These are phyloP conservation scores for Pachyramphus minor DNA, from an alignment of 2,113 vertebrate genomes.

Conservation along the genomic window DNA sequence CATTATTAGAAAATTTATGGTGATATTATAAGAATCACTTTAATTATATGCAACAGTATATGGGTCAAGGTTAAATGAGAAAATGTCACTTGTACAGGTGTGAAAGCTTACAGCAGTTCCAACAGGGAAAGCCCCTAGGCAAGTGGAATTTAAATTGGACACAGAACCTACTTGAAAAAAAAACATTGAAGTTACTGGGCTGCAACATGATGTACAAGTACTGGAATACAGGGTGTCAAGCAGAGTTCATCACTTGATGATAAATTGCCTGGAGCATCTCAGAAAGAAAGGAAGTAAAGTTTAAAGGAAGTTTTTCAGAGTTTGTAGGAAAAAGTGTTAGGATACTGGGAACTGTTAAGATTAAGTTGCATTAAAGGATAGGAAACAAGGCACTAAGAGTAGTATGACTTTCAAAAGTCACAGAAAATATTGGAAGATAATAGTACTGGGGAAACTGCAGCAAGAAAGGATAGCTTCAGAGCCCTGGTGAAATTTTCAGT, in stretches of 20 bases:
- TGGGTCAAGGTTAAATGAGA: neutral
- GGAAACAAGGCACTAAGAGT: neutral
- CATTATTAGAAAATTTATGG: neutral
- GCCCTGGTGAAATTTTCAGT: neutral
- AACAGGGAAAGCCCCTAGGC: neutral
- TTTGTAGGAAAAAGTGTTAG: neutral
- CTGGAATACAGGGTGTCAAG: neutral
- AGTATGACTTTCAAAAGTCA: neutral
- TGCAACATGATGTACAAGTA: neutral
- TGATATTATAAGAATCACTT: neutral
- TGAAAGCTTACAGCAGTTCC: neutral
- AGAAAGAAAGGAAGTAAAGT: neutral
- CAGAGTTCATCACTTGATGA: neutral
- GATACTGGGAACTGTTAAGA: neutral
- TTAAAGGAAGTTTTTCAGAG: neutral
- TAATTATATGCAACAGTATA: neutral
- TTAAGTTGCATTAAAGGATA: neutral
- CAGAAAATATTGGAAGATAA: neutral
- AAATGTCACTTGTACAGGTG: neutral
- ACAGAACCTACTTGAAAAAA: neutral
- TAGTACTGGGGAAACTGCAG: neutral
- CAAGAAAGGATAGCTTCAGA: neutral
- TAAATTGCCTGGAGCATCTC: neutral
- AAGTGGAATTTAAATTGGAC: neutral
- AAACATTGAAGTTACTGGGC: neutral